Conservation (phyloP, 1,140 invertebrate genomes). For the Diachasmimorpha longicaudata region DNA sequence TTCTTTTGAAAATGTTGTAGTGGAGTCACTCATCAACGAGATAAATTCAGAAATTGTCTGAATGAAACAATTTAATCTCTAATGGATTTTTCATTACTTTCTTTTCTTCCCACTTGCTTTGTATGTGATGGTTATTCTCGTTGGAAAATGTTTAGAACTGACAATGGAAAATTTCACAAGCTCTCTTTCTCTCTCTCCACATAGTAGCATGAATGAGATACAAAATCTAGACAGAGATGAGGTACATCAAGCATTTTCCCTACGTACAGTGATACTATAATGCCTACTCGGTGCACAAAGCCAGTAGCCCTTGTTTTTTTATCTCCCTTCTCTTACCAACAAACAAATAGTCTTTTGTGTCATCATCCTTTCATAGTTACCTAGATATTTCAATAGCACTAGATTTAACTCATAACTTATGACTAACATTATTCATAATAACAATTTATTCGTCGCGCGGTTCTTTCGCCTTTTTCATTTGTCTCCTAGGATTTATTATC, state of each 20-base stretch:
- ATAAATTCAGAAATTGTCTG: not conserved
- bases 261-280: not conserved
- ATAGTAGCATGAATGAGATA: not conserved
- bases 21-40: no score
- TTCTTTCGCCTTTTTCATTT: not conserved
- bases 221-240: constrained; percentile 7
- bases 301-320: not conserved
- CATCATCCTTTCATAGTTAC: not conserved
- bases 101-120: not conserved
- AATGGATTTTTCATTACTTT: not conserved
- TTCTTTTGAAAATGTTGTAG: no score
- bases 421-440: not conserved
- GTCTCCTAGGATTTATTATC: not conserved
- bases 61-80: not conserved
- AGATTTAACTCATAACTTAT: not conserved
- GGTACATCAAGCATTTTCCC: not conserved
- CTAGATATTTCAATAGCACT: not conserved
- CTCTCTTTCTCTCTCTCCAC: not conserved
- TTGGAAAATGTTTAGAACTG: not conserved
- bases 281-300: constrained; percentile 3
- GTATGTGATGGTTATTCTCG: not conserved
- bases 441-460: not conserved
- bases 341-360: not conserved
- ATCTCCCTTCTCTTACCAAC: not conserved
- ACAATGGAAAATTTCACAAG: not conserved